phyloP scores from a whole-genome alignment of 1,140 invertebrate genomes.

The Prorops nasuta region DNA sequence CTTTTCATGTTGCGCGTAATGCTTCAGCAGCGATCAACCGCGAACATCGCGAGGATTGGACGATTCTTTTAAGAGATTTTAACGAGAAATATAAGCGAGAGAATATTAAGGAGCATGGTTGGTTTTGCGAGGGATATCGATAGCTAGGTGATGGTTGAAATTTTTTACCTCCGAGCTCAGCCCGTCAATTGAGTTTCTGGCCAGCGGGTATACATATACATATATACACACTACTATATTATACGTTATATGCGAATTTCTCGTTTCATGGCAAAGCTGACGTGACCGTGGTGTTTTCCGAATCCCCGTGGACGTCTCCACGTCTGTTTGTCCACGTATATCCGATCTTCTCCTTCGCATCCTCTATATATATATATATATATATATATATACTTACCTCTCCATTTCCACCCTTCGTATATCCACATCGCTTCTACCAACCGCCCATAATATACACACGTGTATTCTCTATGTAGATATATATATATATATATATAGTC shows the following conservation, averaged over 20 bases:
- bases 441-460: neutral
- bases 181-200: neutral
- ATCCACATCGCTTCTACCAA: neutral
- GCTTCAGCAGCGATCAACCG: too few relatives aligned
- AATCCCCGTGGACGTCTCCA: slow-evolving; percentile 42
- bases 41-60: too few relatives aligned
- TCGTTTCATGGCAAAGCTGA: slow-evolving; percentile 21
- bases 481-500: neutral
- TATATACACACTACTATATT: too few relatives aligned
- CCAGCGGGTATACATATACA: neutral
- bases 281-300: slow-evolving; percentile 37
- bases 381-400: neutral
- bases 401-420: neutral
- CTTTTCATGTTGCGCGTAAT: too few relatives aligned
- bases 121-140: too few relatives aligned
- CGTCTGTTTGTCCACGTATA: slow-evolving; percentile 53
- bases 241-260: slow-evolving; percentile 23
- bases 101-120: too few relatives aligned
- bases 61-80: too few relatives aligned
- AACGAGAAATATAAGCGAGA: too few relatives aligned
- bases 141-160: too few relatives aligned
- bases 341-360: slow-evolving; percentile 31
- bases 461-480: slow-evolving; percentile 8
- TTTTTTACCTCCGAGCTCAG: too few relatives aligned
- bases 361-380: slow-evolving; percentile 6